Percentiles rank a stretch among this genome's conserved stretches.
Conservation (phyloP, 1,140 invertebrate species). For the Campodea augens region DNA sequence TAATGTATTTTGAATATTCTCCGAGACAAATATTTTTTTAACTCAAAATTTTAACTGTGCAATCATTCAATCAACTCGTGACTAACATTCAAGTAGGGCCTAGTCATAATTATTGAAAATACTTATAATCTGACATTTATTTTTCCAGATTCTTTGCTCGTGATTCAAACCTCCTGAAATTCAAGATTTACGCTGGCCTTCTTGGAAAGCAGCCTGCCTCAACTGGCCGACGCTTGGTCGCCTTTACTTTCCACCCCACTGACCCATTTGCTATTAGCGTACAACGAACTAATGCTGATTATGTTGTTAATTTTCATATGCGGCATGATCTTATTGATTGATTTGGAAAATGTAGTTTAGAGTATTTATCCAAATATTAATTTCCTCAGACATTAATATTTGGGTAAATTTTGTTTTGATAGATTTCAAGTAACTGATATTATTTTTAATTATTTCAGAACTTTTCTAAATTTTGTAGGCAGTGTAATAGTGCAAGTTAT, state of each 20-base stretch:
- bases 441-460: neutral
- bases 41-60: no score
- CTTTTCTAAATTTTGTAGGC: neutral
- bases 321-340: constrained; percentile 24
- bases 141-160: constrained; percentile 65
- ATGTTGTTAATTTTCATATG: constrained; percentile 89
- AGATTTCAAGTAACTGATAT: no score
- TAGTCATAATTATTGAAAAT: no score
- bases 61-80: no score
- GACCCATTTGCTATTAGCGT: constrained; percentile 93
- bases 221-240: constrained; percentile 59
- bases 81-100: no score
- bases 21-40: no score
- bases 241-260: constrained; percentile 92
- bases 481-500: neutral
- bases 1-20: no score
- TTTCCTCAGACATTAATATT: no score
- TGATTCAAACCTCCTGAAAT: constrained; percentile 73
- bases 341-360: constrained; percentile 12
- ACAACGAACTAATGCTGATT: constrained; percentile 84
- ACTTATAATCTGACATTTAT: constrained; percentile 2
- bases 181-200: constrained; percentile 65
- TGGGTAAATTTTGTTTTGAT: no score
- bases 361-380: neutral
- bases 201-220: constrained; percentile 34